These are phyloP conservation scores for Hyppa rectilinea DNA, from an alignment of 2,888 invertebrate species.

Conservation along the genomic window DNA sequence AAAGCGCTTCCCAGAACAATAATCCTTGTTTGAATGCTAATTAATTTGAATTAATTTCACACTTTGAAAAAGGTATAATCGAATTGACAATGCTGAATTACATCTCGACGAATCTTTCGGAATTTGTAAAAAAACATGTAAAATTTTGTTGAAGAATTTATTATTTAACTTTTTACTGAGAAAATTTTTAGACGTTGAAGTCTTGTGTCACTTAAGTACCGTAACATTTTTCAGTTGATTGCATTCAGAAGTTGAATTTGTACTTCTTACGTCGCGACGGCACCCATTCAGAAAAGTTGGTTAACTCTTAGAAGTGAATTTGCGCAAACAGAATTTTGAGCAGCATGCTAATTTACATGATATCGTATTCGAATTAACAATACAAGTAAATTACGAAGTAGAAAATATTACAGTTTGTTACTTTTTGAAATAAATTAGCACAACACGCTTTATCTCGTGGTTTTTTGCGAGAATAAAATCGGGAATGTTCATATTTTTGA, in stretches of 20 bases:
- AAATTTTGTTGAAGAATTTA: constrained; percentile 46
- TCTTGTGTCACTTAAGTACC: constrained; percentile 47
- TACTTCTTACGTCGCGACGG: constrained; percentile 65
- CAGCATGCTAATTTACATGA: constrained; percentile 70
- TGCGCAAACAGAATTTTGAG: constrained; percentile 73
- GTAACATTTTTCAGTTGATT: constrained; percentile 70
- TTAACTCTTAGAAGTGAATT: constrained; percentile 63
- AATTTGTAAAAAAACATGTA: constrained; percentile 65
- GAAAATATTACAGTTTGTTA: constrained; percentile 52
- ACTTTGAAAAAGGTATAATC: constrained; percentile 78
- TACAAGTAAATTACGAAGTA: constrained; percentile 58
- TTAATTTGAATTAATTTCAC: constrained; percentile 85
- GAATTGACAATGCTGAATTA: constrained; percentile 76
- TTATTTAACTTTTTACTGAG: constrained; percentile 47
- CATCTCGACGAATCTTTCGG: constrained; percentile 66
- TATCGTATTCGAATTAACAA: constrained; percentile 65
- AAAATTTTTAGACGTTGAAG: constrained; percentile 40
- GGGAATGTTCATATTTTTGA: constrained; percentile 16
- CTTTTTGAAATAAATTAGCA: constrained; percentile 33
- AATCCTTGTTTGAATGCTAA: constrained; percentile 87
- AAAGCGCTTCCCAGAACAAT: constrained; percentile 81
- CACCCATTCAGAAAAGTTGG: constrained; percentile 68
- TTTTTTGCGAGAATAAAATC: constrained; percentile 12
- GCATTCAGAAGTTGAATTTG: constrained; percentile 73
- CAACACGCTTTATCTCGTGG: constrained; percentile 2